Base-by-base conservation (phyloP, 1,140 invertebrate genomes). In the Acromyrmex heyeri region DNA sequence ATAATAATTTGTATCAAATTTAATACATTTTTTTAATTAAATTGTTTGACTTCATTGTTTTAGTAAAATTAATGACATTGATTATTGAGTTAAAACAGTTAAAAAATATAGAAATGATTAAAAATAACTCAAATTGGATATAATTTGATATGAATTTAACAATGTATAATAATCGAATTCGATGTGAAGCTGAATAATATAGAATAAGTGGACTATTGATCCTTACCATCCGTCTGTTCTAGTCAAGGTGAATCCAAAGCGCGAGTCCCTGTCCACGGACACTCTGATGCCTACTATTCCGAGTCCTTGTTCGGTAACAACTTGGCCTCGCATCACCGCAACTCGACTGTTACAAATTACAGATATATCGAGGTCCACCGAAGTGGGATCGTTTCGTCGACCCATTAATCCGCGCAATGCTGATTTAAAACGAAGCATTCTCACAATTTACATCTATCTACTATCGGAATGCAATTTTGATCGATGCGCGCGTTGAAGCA, bases 291-390 rank as follows among this genome's bases (percentile, higher is more conserved):
- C 99, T 93, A 99, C 97, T 94, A 99, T 98, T 81, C 99, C 98
- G 77, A 99, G 97, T 88, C 98, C 98, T 95, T 99, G 98, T 79
- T 97, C 97, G 65, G 98, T 98, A 78, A 99, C 97, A 86, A 99
- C 99, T 95, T 98, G 98, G 86, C 99, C 99, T 93, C 99, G 97
- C 96, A 99, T 99, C 92, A 99, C 99, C 91, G 99, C 99, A 91
- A 99, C 99, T 95, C 99, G 98, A 96, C 99, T 99, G 96, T 93
- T 96, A 96, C 93, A 95, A 95, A 95, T 93, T 75, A 91, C 91
- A 92, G 92, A 94, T 94, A 94, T 93, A 93, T 93, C 89, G 91
- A 30, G 59, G 77, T 88, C 91, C 91, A 72, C 85, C 18, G 48
- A 86, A 76, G 57, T 72, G 24, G 89, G 90, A 90, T 86, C 82